phyloP scores from a whole-genome alignment of 2,113 vertebrate genomes.

The Mola mola region DNA sequence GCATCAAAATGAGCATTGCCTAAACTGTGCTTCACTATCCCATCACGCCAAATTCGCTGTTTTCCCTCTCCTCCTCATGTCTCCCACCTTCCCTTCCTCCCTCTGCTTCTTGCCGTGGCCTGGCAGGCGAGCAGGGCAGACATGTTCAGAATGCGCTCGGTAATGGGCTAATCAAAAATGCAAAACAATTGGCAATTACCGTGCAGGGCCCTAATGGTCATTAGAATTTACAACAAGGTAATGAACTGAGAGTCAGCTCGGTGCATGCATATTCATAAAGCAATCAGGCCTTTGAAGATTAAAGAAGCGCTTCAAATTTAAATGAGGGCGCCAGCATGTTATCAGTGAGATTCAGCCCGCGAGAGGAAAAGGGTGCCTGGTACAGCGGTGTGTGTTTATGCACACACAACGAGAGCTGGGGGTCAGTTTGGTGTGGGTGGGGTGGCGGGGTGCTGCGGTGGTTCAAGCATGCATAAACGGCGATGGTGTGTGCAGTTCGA shows the following conservation, averaged over 20 bases:
- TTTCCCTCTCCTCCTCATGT: not conserved
- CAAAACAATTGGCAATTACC: constrained; percentile 99
- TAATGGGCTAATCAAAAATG: constrained; percentile 99
- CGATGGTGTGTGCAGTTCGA: constrained; percentile 18
- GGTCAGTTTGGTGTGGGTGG: constrained; percentile 58
- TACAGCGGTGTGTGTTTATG: constrained; percentile 59
- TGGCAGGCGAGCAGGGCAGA: constrained; percentile 91
- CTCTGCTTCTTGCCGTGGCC: constrained; percentile 65
- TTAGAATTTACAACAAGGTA: constrained; percentile 99
- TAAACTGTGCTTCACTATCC: constrained; percentile 45
- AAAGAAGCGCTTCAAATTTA: constrained; percentile 99
- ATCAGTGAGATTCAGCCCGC: constrained; percentile 98
- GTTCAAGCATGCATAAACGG: constrained; percentile 46
- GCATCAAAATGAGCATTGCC: constrained; percentile 38
- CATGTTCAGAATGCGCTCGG: constrained; percentile 89
- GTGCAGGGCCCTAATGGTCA: constrained; percentile 96
- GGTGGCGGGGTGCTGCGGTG: constrained; percentile 26
- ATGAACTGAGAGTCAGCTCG: constrained; percentile 99
- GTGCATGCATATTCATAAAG: constrained; percentile 99
- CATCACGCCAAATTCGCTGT: too few species aligned
- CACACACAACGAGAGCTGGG: constrained; percentile 37
- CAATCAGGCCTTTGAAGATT: constrained; percentile 99
- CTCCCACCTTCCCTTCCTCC: constrained; percentile 26
- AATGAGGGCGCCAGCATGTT: constrained; percentile 99
- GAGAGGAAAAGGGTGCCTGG: constrained; percentile 88